Evolutionary conservation across 1,140 invertebrate genomes (phyloP).

Genomic region (Macrocentrus cingulum): DNA sequence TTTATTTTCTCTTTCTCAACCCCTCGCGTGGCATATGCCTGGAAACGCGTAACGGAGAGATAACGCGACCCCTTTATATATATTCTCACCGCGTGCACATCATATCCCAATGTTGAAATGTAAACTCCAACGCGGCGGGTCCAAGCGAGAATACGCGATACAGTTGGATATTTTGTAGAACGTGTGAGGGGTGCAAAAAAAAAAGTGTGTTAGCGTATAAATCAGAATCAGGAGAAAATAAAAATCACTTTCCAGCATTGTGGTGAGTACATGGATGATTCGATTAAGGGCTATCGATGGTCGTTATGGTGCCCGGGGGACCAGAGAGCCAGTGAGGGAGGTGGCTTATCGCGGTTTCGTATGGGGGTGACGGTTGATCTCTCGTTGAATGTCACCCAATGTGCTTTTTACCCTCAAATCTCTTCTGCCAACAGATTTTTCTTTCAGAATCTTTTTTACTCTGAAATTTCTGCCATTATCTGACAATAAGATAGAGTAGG

Average conservation of each 20-base stretch:
- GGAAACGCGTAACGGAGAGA: slow-evolving; percentile 55
- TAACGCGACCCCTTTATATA: slow-evolving; percentile 38
- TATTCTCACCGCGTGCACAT: slow-evolving; percentile 26
- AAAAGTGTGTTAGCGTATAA: slow-evolving; percentile 40
- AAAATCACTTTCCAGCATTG: slow-evolving; percentile 58
- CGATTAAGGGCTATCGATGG: slow-evolving; percentile 57
- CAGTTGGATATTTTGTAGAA: slow-evolving; percentile 11
- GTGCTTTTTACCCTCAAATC: slow-evolving; percentile 33
- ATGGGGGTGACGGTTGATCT: slow-evolving; percentile 3
- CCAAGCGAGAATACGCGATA: slow-evolving; percentile 11
- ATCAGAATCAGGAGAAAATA: slow-evolving; percentile 57
- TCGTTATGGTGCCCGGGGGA: slow-evolving; percentile 46
- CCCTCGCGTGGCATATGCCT: slow-evolving; percentile 48
- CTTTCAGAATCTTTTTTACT: slow-evolving; percentile 15
- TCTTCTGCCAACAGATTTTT: slow-evolving; percentile 34
- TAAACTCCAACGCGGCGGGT: slow-evolving; percentile 27
- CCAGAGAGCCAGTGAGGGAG: slow-evolving; percentile 13
- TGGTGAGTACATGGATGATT: slow-evolving; percentile 43
- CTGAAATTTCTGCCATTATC: background rate
- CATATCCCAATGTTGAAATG: background rate
- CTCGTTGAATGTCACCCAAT: slow-evolving; percentile 24
- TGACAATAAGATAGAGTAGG: background rate
- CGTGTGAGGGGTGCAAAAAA: background rate
- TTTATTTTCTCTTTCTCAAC: slow-evolving; percentile 28
- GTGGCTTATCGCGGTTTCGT: slow-evolving; percentile 54